Percentiles rank a stretch among this genome's conserved stretches.
Conservation (phyloP, 2,797 vertebrate genomes). For the Varecia variegata region DNA sequence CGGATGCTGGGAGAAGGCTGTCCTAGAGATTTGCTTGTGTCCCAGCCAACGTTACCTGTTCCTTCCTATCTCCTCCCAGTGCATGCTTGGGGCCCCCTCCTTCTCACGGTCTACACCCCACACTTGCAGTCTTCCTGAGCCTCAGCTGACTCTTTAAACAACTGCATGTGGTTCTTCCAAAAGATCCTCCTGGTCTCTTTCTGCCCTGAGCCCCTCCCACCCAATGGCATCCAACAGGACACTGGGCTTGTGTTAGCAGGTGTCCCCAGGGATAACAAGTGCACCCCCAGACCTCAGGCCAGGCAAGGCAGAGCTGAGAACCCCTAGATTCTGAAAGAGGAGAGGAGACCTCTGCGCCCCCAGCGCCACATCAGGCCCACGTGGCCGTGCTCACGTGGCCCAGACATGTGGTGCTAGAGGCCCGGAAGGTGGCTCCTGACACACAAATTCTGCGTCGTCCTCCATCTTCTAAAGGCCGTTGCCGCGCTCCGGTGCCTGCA, state of each 20-base stretch:
- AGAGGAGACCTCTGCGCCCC: constrained; percentile 26
- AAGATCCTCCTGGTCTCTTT: neutral
- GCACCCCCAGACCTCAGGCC: neutral
- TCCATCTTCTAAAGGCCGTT: neutral
- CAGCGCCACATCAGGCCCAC: constrained; percentile 26
- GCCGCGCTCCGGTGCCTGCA: neutral
- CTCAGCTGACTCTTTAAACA: neutral
- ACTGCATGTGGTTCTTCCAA: fast-evolving
- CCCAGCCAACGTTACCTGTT: neutral
- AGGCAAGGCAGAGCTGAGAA: neutral
- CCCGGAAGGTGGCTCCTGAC: constrained; percentile 27
- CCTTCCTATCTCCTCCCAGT: neutral
- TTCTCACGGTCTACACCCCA: too few species aligned
- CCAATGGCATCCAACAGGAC: neutral
- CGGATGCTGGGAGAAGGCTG: neutral
- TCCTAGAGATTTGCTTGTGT: too few species aligned
- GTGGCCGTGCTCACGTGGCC: constrained; percentile 37
- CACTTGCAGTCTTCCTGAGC: neutral
- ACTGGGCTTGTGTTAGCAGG: neutral
- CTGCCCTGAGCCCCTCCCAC: fast-evolving
- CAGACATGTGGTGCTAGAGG: constrained; percentile 36
- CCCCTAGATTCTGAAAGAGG: neutral
- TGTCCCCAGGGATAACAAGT: neutral
- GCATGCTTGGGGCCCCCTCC: fast-evolving
- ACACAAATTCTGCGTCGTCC: neutral